These are phyloP conservation scores for Sinosuthora webbiana DNA, from an alignment of 2,113 vertebrate genomes.

Conservation along the genomic window DNA sequence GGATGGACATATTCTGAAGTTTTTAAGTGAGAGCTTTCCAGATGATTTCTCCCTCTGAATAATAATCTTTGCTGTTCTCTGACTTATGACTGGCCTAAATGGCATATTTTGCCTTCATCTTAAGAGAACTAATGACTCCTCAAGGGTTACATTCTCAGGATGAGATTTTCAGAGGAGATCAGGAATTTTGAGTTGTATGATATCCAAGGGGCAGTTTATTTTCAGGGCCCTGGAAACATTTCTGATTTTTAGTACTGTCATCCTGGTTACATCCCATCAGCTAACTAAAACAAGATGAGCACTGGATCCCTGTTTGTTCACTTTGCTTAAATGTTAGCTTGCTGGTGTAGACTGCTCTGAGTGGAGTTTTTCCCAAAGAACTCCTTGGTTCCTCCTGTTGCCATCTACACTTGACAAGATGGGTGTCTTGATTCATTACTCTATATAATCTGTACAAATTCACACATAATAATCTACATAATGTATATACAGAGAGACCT, in stretches of 20 bases:
- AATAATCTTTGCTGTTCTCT: neutral
- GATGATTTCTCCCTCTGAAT: neutral
- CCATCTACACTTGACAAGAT: neutral
- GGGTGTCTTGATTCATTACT: neutral
- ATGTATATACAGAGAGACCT: neutral
- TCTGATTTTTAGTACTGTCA: neutral
- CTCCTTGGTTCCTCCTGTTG: neutral
- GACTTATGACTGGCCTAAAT: neutral
- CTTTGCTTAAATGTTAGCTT: neutral
- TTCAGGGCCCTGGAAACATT: neutral
- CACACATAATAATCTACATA: neutral
- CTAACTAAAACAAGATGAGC: neutral
- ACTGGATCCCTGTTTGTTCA: neutral
- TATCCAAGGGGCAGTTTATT: neutral
- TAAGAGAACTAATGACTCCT: neutral
- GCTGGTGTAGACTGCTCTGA: neutral
- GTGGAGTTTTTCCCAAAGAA: neutral
- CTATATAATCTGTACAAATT: neutral
- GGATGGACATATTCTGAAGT: neutral
- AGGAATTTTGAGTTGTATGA: neutral
- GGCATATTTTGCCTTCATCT: neutral
- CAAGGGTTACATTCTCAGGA: neutral
- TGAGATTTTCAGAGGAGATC: neutral
- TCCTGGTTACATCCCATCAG: neutral
- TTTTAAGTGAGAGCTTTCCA: neutral